Conservation (phyloP, 2,797 vertebrate species). For the Odontamblyopus lacepedii region DNA sequence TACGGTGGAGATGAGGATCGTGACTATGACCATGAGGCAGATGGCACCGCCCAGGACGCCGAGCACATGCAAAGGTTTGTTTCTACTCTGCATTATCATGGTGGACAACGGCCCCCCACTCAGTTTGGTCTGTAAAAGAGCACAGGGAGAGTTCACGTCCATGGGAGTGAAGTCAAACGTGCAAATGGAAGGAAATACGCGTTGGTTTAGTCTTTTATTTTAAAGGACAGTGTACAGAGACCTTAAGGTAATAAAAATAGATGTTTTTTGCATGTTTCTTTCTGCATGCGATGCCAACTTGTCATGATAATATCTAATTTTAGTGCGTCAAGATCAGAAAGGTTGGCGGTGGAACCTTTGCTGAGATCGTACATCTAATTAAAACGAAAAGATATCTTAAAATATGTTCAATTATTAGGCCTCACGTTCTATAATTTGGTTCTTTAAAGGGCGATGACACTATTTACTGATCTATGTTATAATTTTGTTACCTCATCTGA, state of each 20-base stretch:
- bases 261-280: too few species aligned
- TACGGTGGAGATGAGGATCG: constrained; percentile 91
- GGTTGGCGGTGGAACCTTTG: constrained; percentile 56
- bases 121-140: constrained; percentile 95
- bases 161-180: constrained; percentile 70
- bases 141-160: constrained; percentile 88
- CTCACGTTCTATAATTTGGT: neutral
- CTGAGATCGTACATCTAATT: constrained; percentile 49
- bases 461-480: too few species aligned
- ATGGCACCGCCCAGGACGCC: constrained; percentile 88
- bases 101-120: constrained; percentile 89
- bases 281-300: neutral
- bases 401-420: neutral
- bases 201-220: neutral
- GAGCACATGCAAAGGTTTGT: constrained; percentile 93
- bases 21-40: constrained; percentile 86
- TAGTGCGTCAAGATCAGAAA: constrained; percentile 82
- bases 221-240: too few species aligned
- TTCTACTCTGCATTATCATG: constrained; percentile 94
- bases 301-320: constrained; percentile 1
- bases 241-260: too few species aligned
- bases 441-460: neutral
- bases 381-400: neutral
- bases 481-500: too few species aligned
- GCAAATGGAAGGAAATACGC: constrained; percentile 6